Conservation (phyloP, 2,113 vertebrate species). For the Mastomys natalensis region DNA sequence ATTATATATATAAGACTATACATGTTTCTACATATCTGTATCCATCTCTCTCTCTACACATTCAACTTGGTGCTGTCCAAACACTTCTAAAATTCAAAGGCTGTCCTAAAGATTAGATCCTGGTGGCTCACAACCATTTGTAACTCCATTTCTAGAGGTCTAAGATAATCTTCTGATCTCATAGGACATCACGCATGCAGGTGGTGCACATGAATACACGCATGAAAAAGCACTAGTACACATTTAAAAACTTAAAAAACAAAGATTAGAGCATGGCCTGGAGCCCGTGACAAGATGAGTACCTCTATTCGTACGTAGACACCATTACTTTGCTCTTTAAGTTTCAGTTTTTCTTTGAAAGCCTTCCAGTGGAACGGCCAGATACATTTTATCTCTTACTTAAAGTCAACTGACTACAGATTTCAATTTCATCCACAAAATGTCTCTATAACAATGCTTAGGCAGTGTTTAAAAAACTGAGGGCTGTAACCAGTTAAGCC, state of each 20-base stretch:
- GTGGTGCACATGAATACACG: not conserved
- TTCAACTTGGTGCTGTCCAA: not conserved
- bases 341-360: not conserved
- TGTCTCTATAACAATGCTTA: not conserved
- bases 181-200: not conserved
- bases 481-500: not conserved
- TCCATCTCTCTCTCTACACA: not conserved
- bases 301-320: not conserved
- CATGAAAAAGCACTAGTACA: not conserved
- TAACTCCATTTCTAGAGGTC: not conserved
- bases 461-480: not conserved
- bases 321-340: not conserved
- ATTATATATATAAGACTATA: not conserved
- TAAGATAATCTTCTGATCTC: not conserved
- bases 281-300: not conserved
- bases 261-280: not conserved
- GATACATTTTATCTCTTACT: not conserved
- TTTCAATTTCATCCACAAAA: not conserved
- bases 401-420: not conserved
- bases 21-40: not conserved
- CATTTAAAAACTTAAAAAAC: not conserved
- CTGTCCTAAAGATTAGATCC: not conserved
- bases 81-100: not conserved
- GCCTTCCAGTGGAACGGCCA: not conserved
- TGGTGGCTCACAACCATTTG: not conserved